phyloP scores from a whole-genome alignment of 23 tunicate species.

The Halocynthia aurantium region DNA sequence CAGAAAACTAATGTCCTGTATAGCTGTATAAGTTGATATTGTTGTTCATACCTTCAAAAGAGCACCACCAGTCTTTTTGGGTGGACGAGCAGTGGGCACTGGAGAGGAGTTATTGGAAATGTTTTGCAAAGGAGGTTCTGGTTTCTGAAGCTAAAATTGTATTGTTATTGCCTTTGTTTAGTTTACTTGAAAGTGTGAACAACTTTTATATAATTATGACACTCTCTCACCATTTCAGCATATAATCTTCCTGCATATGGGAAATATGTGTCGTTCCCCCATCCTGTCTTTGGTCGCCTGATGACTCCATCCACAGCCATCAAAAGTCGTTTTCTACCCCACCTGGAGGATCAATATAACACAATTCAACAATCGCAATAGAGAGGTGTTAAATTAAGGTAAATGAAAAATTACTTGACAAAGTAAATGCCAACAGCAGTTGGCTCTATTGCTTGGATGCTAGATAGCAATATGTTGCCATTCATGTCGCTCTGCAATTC shows the following conservation, averaged over 20 bases:
- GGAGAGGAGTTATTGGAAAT: background rate
- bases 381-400: background rate
- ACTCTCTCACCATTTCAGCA: background rate
- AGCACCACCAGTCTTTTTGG: conserved; percentile 11
- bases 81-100: background rate
- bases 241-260: conserved; percentile 49
- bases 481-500: conserved; percentile 83
- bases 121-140: conserved; percentile 19
- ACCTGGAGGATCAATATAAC: conserved; percentile 5
- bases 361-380: background rate
- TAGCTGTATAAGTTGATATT: background rate
- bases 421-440: conserved; percentile 72
- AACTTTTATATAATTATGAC: background rate
- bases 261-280: conserved; percentile 75
- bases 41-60: conserved; percentile 8
- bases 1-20: background rate
- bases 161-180: background rate
- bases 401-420: conserved; percentile 18
- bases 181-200: background rate
- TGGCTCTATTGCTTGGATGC: conserved; percentile 55
- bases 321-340: conserved; percentile 81
- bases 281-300: conserved; percentile 75
- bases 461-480: conserved; percentile 67
- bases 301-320: conserved; percentile 67
- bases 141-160: background rate